phyloP scores from a whole-genome alignment of 1,140 invertebrate genomes.

The Oncopodura yosiiana region DNA sequence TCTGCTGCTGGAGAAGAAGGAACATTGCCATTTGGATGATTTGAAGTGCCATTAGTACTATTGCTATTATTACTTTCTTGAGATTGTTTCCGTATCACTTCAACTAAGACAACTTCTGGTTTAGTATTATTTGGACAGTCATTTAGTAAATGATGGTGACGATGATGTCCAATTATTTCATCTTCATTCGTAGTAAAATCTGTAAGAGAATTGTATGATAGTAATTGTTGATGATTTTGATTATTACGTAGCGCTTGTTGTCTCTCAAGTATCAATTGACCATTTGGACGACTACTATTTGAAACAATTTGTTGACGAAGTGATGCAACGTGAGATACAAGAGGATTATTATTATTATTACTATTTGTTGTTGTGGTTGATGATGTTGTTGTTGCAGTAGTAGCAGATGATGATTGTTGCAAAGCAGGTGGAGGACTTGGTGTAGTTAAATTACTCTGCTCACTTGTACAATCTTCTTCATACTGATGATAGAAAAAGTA shows the following conservation, averaged over 20 bases:
- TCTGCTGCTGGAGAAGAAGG: not conserved
- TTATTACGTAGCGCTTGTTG: not conserved
- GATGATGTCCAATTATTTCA: not conserved
- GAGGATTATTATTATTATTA: not conserved
- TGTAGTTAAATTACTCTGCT: not conserved
- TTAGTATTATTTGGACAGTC: not conserved
- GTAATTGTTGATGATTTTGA: not conserved
- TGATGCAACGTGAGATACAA: too few relatives aligned
- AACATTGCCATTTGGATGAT: too few relatives aligned
- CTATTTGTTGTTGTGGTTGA: not conserved
- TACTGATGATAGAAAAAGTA: constrained; percentile 2
- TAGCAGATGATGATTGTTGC: not conserved
- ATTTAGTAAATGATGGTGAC: not conserved
- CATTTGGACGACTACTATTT: not conserved
- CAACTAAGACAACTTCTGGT: constrained; percentile 15
- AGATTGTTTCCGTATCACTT: constrained; percentile 17
- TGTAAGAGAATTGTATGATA: not conserved
- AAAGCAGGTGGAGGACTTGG: not conserved
- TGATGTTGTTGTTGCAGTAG: not conserved
- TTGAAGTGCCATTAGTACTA: not conserved
- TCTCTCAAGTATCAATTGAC: not conserved
- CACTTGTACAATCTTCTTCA: constrained; percentile 6
- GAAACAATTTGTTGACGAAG: not conserved
- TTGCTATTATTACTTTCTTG: constrained; percentile 4
- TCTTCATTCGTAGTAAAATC: not conserved